Base-by-base conservation (phyloP, 2,888 invertebrate species). In the Drosophila pseudotalamancana region DNA sequence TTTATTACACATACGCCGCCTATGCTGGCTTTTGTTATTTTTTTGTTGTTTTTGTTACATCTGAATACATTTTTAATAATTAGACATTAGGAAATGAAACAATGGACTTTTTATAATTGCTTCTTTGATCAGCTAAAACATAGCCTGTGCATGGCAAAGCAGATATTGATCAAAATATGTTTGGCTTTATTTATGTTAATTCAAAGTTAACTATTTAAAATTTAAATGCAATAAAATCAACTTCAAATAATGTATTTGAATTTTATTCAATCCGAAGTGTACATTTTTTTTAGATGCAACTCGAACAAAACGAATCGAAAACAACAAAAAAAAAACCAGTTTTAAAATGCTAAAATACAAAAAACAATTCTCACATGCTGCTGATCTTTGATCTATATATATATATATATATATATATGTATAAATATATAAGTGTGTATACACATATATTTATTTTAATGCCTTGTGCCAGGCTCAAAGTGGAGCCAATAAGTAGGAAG, bases 1-100 rank as follows among this genome's bases (percentile, higher is more conserved):
- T 45, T 54, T 21, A 76, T 76, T 78, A 65, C 62, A 67, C 64
- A 77, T 77, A 77, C 76, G 75, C 34, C 59, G 46, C 27, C 42
- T 72, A 51, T 51, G 23, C 16, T 29, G 29, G 23, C 48, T 55
- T 48, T 55, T 66, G 23, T 31, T 31, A 8, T 29, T 45, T 18
- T 25, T n/a, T 31, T 49, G 59, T 51, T 43, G 37, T 16, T 48
- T 32, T 35, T 43, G 37, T 16, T 48, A 35, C 32, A 40, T 46
- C 39, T 63, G 42, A 37, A 63, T 54, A 63, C 16, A 29, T 34
- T 23, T 53, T 56, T 45, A 42, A 40, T 6, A 2, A 25, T 4
- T 14, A 14, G 14, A 25, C 11, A 14, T 14, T 21, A 39, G 1
- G 5, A 11, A 11, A 6, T 6, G 1, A 2, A 19, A 0, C 2